Percentiles rank a stretch among this genome's conserved stretches.
These are phyloP conservation scores for Harpagoxenus sublaevis DNA, from an alignment of 2,888 invertebrate genomes.

Conservation along the genomic window DNA sequence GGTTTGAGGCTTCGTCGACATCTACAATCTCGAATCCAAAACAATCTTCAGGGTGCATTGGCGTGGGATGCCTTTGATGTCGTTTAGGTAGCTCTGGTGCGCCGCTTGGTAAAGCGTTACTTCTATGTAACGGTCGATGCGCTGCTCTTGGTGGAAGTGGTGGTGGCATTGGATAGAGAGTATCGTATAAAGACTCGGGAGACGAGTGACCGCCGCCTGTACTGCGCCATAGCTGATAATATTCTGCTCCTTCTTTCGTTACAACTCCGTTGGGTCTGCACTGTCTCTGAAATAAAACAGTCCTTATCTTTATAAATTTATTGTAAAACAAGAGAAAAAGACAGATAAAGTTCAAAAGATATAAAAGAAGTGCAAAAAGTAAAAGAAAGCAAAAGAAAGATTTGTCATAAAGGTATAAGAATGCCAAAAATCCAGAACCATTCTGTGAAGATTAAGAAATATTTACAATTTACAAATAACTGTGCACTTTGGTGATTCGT, in stretches of 20 bases:
- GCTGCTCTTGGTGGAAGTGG: slow-evolving; percentile 91
- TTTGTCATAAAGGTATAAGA: background rate
- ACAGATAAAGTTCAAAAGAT: background rate
- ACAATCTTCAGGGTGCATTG: slow-evolving; percentile 90
- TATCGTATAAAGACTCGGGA: slow-evolving; percentile 80
- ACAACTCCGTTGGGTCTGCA: slow-evolving; percentile 76
- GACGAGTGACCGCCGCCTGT: slow-evolving; percentile 82
- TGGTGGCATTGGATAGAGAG: slow-evolving; percentile 85
- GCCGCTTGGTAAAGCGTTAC: slow-evolving; percentile 87
- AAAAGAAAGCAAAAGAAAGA: background rate
- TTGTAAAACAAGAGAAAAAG: background rate
- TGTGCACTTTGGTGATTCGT: background rate
- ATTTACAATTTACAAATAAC: background rate
- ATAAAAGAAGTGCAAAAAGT: background rate
- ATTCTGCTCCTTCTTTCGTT: slow-evolving; percentile 82
- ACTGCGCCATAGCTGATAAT: slow-evolving; percentile 85
- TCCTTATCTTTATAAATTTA: background rate
- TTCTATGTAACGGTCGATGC: slow-evolving; percentile 93
- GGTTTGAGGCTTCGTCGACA: slow-evolving; percentile 89
- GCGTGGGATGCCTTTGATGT: slow-evolving; percentile 89
- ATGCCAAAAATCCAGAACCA: background rate
- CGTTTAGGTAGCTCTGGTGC: slow-evolving; percentile 91
- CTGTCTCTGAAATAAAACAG: slow-evolving; percentile 75
- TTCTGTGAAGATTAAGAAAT: background rate
- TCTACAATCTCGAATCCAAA: slow-evolving; percentile 95